Evolutionary conservation across 1,140 invertebrate genomes (phyloP).

Genomic region (Saccostrea glomerata): DNA sequence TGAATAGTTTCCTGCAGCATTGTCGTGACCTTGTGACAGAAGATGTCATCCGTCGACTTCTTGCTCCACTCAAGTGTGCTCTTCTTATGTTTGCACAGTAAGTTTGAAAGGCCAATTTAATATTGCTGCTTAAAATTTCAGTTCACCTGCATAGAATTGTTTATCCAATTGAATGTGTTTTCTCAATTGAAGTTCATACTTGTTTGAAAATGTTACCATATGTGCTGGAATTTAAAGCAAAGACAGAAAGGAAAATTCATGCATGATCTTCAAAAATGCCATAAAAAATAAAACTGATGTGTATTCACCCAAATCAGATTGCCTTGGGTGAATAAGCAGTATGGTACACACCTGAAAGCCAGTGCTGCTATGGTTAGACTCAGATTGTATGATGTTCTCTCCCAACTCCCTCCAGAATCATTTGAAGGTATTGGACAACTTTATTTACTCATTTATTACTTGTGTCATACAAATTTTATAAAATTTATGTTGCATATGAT

Average conservation of each 20-base stretch:
- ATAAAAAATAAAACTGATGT: background rate
- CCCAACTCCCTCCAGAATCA: constrained; percentile 89
- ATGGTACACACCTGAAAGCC: constrained; percentile 95
- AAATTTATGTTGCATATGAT: background rate
- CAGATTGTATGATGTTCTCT: constrained; percentile 93
- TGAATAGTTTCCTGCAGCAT: constrained; percentile 95
- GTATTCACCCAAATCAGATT: constrained; percentile 82
- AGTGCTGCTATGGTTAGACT: constrained; percentile 94
- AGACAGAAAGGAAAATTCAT: no score
- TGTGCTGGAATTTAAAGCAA: no score
- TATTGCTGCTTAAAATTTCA: background rate
- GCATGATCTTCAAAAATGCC: background rate
- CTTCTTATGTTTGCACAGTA: constrained; percentile 96
- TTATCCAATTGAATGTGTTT: no score
- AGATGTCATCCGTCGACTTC: constrained; percentile 91
- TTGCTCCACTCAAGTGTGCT: constrained; percentile 95
- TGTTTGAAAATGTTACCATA: no score
- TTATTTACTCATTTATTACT: background rate
- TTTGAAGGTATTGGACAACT: constrained; percentile 85
- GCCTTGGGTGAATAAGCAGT: constrained; percentile 91
- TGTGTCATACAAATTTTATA: background rate
- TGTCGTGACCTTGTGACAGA: constrained; percentile 93
- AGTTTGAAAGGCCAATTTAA: constrained; percentile 71
- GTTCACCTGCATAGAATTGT: background rate
- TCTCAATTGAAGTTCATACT: no score